These are phyloP conservation scores for Antheraea pernyi DNA, from an alignment of 1,140 invertebrate species.

Conservation along the genomic window DNA sequence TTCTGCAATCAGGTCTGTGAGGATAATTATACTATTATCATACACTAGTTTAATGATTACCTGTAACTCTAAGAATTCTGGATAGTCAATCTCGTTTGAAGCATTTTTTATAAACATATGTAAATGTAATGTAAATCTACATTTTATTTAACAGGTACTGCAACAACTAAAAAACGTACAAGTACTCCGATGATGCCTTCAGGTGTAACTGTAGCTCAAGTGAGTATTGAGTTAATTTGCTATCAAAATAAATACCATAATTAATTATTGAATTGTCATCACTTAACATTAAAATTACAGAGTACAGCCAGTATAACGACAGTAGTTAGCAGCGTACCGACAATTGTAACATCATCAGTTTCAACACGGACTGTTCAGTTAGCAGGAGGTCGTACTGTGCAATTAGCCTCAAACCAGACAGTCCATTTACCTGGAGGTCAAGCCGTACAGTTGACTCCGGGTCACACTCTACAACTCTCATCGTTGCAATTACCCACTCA, in stretches of 20 bases:
- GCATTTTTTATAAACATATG: no score
- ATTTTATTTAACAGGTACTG: conserved; percentile 33
- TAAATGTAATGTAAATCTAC: no score
- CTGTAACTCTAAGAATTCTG: no score
- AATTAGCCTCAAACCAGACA: conserved; percentile 51
- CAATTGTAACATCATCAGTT: conserved; percentile 40
- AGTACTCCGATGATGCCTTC: conserved; percentile 42
- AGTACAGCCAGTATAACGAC: conserved; percentile 40
- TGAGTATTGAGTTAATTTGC: conserved; percentile 19
- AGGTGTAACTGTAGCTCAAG: conserved; percentile 54
- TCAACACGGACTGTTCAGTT: conserved; percentile 57
- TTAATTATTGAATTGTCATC: neutral
- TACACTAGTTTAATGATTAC: no score
- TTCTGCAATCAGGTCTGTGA: conserved; percentile 58
- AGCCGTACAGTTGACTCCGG: conserved; percentile 48
- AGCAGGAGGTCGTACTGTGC: conserved; percentile 52
- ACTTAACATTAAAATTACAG: conserved; percentile 30
- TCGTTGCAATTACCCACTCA: conserved; percentile 54
- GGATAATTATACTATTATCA: neutral
- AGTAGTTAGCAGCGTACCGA: conserved; percentile 48
- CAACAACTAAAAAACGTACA: conserved; percentile 49
- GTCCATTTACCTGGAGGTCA: conserved; percentile 56
- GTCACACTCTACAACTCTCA: conserved; percentile 56
- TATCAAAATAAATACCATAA: neutral
- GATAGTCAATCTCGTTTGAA: no score